A percentile compares a stretch with the other conserved stretches of the same genome.
phyloP scores from a whole-genome alignment of 2,888 invertebrate genomes.

The Lithosia quadra region DNA sequence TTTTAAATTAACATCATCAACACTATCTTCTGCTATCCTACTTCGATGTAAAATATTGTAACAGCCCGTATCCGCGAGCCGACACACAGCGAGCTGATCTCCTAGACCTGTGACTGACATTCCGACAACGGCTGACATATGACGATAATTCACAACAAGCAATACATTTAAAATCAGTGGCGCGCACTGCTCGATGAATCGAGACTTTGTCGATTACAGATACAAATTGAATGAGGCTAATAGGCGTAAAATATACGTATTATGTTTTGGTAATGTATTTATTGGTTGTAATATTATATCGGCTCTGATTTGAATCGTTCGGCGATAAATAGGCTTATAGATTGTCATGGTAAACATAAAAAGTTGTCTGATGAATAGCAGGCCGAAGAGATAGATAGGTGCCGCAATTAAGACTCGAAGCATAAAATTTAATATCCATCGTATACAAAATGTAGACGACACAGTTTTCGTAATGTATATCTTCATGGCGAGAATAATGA shows the following conservation, averaged over 20 bases:
- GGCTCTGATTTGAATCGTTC: not conserved
- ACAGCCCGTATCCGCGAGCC: not conserved
- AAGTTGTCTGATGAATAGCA: not conserved
- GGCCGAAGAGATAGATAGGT: not conserved
- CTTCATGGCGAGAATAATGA: not conserved
- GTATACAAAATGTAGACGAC: not conserved
- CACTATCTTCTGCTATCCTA: not conserved
- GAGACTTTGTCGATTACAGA: conserved; percentile 76
- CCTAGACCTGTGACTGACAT: conserved; percentile 61
- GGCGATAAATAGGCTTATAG: not conserved
- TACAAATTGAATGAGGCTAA: conserved; percentile 67
- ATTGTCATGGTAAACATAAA: no score
- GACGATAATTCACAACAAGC: conserved; percentile 66
- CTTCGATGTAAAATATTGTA: not conserved
- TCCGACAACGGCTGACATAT: conserved; percentile 56
- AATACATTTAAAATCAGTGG: conserved; percentile 76
- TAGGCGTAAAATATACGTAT: conserved; percentile 69
- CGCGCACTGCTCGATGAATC: conserved; percentile 66
- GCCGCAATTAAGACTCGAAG: not conserved
- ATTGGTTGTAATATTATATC: conserved; percentile 17
- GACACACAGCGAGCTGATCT: conserved; percentile 32
- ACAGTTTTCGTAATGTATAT: not conserved
- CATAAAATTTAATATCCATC: not conserved
- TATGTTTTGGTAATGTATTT: conserved; percentile 40
- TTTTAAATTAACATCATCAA: not conserved